Base-by-base conservation (phyloP, 2,113 vertebrate species). In the Bombycilla garrulus region DNA sequence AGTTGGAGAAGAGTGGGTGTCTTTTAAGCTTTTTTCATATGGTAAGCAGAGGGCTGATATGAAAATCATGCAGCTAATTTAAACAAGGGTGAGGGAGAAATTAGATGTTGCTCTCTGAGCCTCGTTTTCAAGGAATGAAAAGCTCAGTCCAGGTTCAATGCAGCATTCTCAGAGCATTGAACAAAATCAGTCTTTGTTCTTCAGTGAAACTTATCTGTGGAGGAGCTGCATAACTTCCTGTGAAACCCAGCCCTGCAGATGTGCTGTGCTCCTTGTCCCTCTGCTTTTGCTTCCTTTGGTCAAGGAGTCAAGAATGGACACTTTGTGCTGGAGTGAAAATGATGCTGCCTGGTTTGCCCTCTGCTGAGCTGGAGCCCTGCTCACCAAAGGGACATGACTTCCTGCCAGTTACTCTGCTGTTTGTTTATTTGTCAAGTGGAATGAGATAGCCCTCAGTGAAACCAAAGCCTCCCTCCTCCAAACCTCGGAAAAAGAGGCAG, bases 111-210 rank as follows among this genome's bases (percentile, higher is more conserved):
- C 50, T 77, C 50, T 93, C 84, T 84, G 36, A 88, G 84, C 89
- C 95, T 81, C 92, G 74, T 96, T 97, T 96, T 88, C 84, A 97
- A 93, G 91, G 87, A 77, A 56, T 92, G 86, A 94, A 96, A 97
- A 96, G 89, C 65, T 40, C 21, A 44, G 53, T 74, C 88, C 95
- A 96, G 93, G 97, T 98, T 98, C 93, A 97, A 91, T 94, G 92
- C 96, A 78, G 94, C 95, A 67, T 96, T 98, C 97, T 96, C 21
- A 17, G 92, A 88, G 50, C 51, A 5, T 15, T 33, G 91, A 97
- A 98, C 97, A 98, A 97, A 98, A 96, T 96, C 93, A 62, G 51
- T 73, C 97, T 98, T 98, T 98, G 98, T 98, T 97, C 94, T 57
- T 91, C 50, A 21, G 65, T 96, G 98, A 98, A 98, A 98, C 94